Evolutionary conservation across 1,140 invertebrate genomes (phyloP), one percentile per base, ranked within the genome.

Genomic region (Meloidogyne hapla): DNA sequence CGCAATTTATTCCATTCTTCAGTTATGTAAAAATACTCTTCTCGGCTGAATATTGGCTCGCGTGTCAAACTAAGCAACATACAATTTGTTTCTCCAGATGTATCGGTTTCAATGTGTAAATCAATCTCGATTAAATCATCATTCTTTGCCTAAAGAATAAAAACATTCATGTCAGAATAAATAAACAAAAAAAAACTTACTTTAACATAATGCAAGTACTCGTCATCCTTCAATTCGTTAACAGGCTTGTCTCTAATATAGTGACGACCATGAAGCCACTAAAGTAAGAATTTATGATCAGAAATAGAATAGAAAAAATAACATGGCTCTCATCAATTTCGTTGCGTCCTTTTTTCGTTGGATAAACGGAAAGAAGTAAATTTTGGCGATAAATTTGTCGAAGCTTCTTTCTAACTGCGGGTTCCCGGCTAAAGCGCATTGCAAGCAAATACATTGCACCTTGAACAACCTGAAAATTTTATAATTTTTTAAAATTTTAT

Each of bases 1-100:
- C 96, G 90, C 66, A 97, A 85, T 0, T 92, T 90, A 87, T 99
- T 99, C 97, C 97, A 99, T 77, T 95, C 96, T 89, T 99, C 96
- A 90, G 93, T 85, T 33, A 88, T 80, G 63, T 82, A 80, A 21
- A 48, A 82, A 33, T 64, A 38, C 28, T 75, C 80, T 8, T 67
- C 76, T 2, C 65, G 75, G 6, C 42, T 69, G 69, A 79, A 82
- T 21, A 79, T 67, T 21, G 23, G 33, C 13, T 71, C 25, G 12
- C n/a, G 12, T 18, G 38, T 81, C 25, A 64, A 74, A 75, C 15
- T 40, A 38, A 21, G 33, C 38, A 42, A 48, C 69, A 21, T 71
- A 38, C 65, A 69, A 38, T 23, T 23, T 68, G n/a, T 42, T 67
- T 18, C 23, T 23, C 40, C 38, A 18, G 21, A 42, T 45, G 56